These are phyloP conservation scores for Cheilosia scutellata DNA, from an alignment of 2,888 invertebrate genomes.

Conservation along the genomic window DNA sequence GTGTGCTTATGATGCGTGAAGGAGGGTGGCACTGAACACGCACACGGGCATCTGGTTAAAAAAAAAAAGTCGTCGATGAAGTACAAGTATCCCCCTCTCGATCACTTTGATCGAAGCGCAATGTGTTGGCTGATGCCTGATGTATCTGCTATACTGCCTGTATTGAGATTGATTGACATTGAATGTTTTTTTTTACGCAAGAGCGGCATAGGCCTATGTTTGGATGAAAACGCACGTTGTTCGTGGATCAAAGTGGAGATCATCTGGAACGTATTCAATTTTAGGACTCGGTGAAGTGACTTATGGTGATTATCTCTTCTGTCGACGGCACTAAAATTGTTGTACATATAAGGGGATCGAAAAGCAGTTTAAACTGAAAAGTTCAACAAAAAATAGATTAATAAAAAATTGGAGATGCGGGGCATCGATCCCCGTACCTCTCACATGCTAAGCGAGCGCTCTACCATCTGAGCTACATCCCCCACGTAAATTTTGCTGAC, in stretches of 20 bases:
- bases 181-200: constrained; percentile 44
- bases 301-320: constrained; percentile 59
- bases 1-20: constrained; percentile 37
- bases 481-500: constrained; percentile 62
- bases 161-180: constrained; percentile 66
- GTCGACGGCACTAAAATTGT: constrained; percentile 6
- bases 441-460: constrained; percentile 85
- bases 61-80: constrained; percentile 22
- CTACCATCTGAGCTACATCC: constrained; percentile 85
- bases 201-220: constrained; percentile 35
- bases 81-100: constrained; percentile 9
- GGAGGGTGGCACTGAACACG: constrained; percentile 26
- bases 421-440: constrained; percentile 84
- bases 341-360: not conserved
- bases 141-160: constrained; percentile 6
- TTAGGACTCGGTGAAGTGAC: constrained; percentile 53
- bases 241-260: constrained; percentile 62
- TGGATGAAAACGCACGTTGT: constrained; percentile 34
- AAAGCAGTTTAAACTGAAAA: not conserved
- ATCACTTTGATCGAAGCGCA: constrained; percentile 66
- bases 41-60: constrained; percentile 31
- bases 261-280: constrained; percentile 65
- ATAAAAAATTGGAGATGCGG: constrained; percentile 82
- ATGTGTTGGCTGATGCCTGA: constrained; percentile 52
- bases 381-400: not conserved